Evolutionary conservation across 2,797 vertebrate species (phyloP).

Genomic region (Mareca penelope): DNA sequence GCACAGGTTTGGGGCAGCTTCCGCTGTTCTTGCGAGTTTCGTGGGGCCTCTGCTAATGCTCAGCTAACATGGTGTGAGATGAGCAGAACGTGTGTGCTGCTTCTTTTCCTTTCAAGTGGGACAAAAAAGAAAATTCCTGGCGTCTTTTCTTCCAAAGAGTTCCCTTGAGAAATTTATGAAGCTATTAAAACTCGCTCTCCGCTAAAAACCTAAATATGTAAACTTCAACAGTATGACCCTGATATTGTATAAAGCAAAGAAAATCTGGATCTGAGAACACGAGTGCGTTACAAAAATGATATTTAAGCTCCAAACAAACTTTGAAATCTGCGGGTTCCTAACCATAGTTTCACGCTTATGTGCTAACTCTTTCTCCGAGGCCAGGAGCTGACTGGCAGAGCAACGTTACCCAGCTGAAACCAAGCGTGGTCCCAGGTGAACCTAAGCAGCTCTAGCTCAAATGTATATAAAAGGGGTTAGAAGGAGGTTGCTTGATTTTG

Average conservation of each 20-base stretch:
- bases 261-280: neutral
- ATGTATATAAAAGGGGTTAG: neutral
- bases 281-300: accelerated
- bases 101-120: neutral
- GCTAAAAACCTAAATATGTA: neutral
- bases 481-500: accelerated
- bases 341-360: accelerated
- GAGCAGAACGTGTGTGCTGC: neutral
- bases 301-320: neutral
- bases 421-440: neutral
- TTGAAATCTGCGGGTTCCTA: neutral
- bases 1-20: neutral
- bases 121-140: neutral
- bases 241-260: neutral
- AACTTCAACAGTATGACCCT: neutral
- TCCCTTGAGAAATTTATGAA: neutral
- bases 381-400: neutral
- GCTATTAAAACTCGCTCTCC: neutral
- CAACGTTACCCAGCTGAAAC: neutral
- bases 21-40: neutral
- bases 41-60: neutral
- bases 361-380: neutral
- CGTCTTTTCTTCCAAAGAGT: neutral
- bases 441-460: neutral
- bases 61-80: neutral